Base-by-base conservation (phyloP, 2,113 vertebrate genomes). In the Malurus cyaneus region DNA sequence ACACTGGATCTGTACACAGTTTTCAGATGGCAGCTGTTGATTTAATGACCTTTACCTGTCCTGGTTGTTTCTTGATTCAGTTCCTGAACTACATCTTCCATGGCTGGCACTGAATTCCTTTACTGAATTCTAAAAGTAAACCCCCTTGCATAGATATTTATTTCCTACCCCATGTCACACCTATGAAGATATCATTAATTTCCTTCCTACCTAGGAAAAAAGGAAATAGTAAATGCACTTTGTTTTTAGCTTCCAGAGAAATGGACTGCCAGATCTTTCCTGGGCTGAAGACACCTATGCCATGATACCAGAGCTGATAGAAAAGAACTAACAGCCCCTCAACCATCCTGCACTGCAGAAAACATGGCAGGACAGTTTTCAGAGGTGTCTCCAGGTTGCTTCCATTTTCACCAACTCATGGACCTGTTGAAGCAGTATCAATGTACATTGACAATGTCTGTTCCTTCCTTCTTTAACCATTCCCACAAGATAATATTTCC, bases 271-370 rank as follows among this genome's bases (percentile, higher is more conserved):
- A 18, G 47, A 34, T 49, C 19, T 32, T 46, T 76, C 11, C 52
- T 81, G 28, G 5, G 8, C 12, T 57, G 50, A 67, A 71, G 18
- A 26, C 0, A 0, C 5, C 10, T 64, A 4, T 76, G 36, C 7
- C 28, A 17, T 34, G 26, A 47, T n/a, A 49, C 7, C 28, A 74
- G 39, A 82, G 53, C 3, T 34, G 20, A 49, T 4, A 52, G 17
- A 61, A 24, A 11, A 73, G 14, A 49, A 50, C 23, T 44, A 80
- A 69, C 7, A 52, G 12, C 1, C 7, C 3, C 25, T 69, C 54
- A 50, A 13, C 3, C 34, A 72, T 6, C 10, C 15, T 49, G 26
- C 28, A 64, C 57, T 76, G 17, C n/a, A 80, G 62, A 59, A 64
- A 77, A 60, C 2, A 8, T 4, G 7, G 4, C 26, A 89, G 24